Evolutionary conservation across 2,113 vertebrate species (phyloP).

Genomic region (Heptranchias perlo): DNA sequence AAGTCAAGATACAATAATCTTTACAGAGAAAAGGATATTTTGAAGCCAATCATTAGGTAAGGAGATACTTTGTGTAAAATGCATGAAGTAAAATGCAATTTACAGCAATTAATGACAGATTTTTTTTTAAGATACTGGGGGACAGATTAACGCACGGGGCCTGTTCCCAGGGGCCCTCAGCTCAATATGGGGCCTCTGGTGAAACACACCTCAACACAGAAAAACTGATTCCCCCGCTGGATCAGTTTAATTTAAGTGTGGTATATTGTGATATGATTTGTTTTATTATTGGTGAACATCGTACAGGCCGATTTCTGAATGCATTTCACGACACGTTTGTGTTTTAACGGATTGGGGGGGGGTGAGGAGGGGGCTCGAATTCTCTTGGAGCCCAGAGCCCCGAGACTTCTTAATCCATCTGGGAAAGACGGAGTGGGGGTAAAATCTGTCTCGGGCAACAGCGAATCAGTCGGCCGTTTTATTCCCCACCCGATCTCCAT

Average conservation of each 20-base stretch:
- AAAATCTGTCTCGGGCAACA: not conserved
- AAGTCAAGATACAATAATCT: not conserved
- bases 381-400: no score
- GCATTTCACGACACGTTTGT: not conserved
- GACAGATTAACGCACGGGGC: not conserved
- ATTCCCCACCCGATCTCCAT: not conserved
- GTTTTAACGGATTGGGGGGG: not conserved
- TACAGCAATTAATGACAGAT: not conserved
- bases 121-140: not conserved
- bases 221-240: not conserved
- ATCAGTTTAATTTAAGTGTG: not conserved
- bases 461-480: not conserved
- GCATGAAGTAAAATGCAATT: not conserved
- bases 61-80: not conserved
- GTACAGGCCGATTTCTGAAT: not conserved
- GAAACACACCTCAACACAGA: not conserved
- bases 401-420: not conserved
- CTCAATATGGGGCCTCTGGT: not conserved
- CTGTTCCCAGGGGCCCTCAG: no score
- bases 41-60: conserved; percentile 7
- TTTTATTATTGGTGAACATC: not conserved
- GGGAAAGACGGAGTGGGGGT: not conserved
- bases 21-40: not conserved
- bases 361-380: not conserved
- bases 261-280: not conserved